A percentile compares a stretch with the other conserved stretches of the same genome.
Evolutionary conservation across 2,888 invertebrate species (phyloP).

Genomic region (Ptilodon capucinus): DNA sequence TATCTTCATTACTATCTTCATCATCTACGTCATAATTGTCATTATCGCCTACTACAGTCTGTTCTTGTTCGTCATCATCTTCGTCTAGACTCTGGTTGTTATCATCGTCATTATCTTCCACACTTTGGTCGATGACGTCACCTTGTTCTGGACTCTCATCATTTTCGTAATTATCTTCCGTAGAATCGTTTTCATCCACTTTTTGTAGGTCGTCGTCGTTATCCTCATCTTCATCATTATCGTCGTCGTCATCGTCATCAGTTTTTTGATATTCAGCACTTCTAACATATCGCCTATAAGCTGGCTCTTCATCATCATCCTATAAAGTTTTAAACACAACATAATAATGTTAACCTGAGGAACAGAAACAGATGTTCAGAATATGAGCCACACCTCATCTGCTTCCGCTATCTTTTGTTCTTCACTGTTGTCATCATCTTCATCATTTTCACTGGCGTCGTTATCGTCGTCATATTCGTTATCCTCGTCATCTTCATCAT

Average conservation of each 20-base stretch:
- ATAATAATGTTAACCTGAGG: not conserved
- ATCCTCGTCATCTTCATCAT: constrained; percentile 38
- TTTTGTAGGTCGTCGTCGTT: constrained; percentile 37
- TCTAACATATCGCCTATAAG: constrained; percentile 7
- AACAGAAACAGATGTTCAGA: constrained; percentile 3
- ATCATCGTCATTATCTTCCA: constrained; percentile 25
- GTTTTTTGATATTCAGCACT: constrained; percentile 6
- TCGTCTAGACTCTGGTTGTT: constrained; percentile 6
- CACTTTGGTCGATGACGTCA: constrained; percentile 44
- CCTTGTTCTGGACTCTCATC: too few species aligned
- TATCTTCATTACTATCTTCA: constrained; percentile 5
- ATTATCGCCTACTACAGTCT: constrained; percentile 32
- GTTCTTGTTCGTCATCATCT: constrained; percentile 26
- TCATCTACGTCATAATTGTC: constrained; percentile 19
- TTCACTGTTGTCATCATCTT: constrained; percentile 40
- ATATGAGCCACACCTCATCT: constrained; percentile 34
- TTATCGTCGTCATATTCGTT: too few species aligned
- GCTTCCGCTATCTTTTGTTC: constrained; percentile 42
- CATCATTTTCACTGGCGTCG: constrained; percentile 35
- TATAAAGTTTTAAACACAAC: constrained; percentile 26
- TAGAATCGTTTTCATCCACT: constrained; percentile 43
- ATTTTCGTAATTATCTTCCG: constrained; percentile 40
- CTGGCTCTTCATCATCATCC: constrained; percentile 23
- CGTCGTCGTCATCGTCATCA: constrained; percentile 37
- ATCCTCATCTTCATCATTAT: constrained; percentile 40